phyloP scores from a whole-genome alignment of 2,888 invertebrate genomes.

The Muscina levida region DNA sequence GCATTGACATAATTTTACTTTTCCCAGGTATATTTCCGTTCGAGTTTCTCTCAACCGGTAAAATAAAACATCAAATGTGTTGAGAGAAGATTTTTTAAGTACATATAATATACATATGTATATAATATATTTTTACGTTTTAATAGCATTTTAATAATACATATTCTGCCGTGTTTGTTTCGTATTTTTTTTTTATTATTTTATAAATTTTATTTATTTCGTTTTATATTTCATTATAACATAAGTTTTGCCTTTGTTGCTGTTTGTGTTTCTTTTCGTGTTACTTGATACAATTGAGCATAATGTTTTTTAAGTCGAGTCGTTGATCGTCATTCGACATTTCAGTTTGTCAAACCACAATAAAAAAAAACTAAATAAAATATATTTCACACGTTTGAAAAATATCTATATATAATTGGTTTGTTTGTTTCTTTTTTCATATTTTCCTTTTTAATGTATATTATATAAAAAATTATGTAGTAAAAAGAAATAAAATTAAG shows the following conservation, averaged over 20 bases:
- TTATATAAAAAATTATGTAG: slow-evolving; percentile 43
- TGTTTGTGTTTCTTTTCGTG: slow-evolving; percentile 46
- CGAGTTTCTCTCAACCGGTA: too few relatives aligned
- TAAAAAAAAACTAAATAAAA: slow-evolving; percentile 50
- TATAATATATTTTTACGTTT: slow-evolving; percentile 67
- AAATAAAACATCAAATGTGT: slow-evolving; percentile 34
- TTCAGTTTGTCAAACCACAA: slow-evolving; percentile 48
- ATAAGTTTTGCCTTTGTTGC: slow-evolving; percentile 54
- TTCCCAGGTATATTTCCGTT: too few relatives aligned
- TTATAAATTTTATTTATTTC: slow-evolving; percentile 66
- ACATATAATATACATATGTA: slow-evolving; percentile 68
- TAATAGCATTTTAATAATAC: slow-evolving; percentile 64
- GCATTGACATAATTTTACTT: too few relatives aligned
- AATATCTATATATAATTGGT: background rate
- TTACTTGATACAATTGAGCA: slow-evolving; percentile 53
- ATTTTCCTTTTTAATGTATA: slow-evolving; percentile 49
- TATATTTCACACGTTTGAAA: too few relatives aligned
- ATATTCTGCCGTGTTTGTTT: slow-evolving; percentile 51
- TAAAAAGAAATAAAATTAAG: slow-evolving; percentile 60
- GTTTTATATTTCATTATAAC: slow-evolving; percentile 60
- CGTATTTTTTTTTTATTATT: slow-evolving; percentile 56
- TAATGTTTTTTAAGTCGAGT: slow-evolving; percentile 24
- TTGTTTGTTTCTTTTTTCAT: slow-evolving; percentile 25
- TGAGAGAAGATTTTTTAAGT: slow-evolving; percentile 61
- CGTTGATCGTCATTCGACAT: background rate